Evolutionary conservation across 35 echinoderm and acorn worm genomes (phyloP).

Genomic region (Hemicentrotus pulcherrimus): DNA sequence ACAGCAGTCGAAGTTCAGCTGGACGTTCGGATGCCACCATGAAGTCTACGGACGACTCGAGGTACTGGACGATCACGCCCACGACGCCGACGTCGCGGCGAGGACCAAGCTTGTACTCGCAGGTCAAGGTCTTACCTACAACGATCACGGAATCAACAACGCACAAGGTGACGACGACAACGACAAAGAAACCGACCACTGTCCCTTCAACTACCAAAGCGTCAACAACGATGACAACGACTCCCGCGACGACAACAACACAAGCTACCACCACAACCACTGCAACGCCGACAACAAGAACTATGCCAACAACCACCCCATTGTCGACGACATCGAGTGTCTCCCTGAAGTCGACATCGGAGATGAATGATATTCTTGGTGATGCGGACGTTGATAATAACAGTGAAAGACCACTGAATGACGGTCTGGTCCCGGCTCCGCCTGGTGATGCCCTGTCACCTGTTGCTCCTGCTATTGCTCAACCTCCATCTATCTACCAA

Average conservation of each 20-base stretch:
- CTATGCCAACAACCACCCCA: background rate
- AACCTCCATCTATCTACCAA: background rate
- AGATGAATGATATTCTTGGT: conserved; percentile 4
- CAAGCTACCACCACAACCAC: background rate
- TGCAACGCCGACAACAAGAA: background rate
- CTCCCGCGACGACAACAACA: background rate
- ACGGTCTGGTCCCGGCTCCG: background rate
- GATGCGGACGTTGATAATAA: background rate
- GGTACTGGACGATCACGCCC: background rate
- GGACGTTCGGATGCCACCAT: background rate
- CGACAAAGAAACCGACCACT: background rate
- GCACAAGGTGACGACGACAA: background rate
- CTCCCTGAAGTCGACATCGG: background rate
- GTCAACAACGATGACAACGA: background rate
- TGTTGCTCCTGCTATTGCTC: background rate
- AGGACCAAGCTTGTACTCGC: background rate
- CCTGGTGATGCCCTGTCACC: background rate
- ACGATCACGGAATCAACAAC: background rate
- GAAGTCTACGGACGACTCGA: background rate
- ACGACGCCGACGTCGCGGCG: background rate
- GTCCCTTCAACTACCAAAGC: background rate
- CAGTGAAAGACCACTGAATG: background rate
- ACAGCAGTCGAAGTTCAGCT: background rate
- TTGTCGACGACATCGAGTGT: background rate
- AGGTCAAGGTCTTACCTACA: background rate